These are phyloP conservation scores for Xanthia icteritia DNA, from an alignment of 2,888 invertebrate genomes.

Conservation along the genomic window DNA sequence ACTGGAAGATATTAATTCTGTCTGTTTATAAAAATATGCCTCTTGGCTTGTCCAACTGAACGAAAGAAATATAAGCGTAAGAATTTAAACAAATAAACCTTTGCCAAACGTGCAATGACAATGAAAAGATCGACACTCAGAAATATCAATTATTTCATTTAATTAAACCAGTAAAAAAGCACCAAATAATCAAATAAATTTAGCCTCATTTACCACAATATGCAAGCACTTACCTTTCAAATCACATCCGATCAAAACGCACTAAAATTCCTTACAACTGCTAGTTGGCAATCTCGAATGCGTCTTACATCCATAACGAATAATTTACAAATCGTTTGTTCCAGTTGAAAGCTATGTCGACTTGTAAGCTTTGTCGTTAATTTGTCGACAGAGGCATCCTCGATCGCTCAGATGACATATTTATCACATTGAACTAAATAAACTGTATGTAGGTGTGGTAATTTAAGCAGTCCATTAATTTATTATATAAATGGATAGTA, in stretches of 20 bases:
- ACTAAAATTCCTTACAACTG: neutral
- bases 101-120: neutral
- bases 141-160: neutral
- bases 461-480: too few species aligned
- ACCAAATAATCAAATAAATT: neutral
- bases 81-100: too few species aligned
- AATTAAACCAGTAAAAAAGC: too few species aligned
- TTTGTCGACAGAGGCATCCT: constrained; percentile 32
- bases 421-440: neutral
- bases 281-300: constrained; percentile 16
- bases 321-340: constrained; percentile 32
- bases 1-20: neutral
- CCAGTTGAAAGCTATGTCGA: neutral
- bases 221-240: neutral
- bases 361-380: constrained; percentile 16
- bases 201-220: neutral
- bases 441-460: neutral
- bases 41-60: neutral
- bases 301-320: constrained; percentile 28
- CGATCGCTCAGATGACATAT: neutral
- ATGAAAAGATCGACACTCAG: neutral
- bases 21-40: neutral
- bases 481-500: too few species aligned
- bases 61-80: too few species aligned
- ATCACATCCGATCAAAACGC: constrained; percentile 13